phyloP scores from a whole-genome alignment of 2,888 invertebrate species.

The Lithosia quadra region DNA sequence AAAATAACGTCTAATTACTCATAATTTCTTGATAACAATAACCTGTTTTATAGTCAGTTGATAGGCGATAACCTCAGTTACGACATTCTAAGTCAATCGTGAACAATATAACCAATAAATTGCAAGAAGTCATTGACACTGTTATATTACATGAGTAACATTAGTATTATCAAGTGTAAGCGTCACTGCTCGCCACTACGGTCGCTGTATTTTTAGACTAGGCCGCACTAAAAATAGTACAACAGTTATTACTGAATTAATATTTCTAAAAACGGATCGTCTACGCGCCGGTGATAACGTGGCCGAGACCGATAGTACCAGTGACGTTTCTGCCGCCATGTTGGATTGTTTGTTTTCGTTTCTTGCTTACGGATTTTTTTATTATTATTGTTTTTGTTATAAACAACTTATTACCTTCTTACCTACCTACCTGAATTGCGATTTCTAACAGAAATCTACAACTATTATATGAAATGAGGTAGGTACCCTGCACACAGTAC shows the following conservation, averaged over 20 bases:
- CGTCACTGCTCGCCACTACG: conserved; percentile 76
- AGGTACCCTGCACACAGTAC: neutral
- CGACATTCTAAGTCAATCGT: conserved; percentile 57
- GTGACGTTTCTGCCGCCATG: conserved; percentile 72
- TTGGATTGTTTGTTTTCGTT: conserved; percentile 71
- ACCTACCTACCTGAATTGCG: conserved; percentile 8
- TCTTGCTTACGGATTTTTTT: conserved; percentile 56
- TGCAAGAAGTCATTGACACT: conserved; percentile 83
- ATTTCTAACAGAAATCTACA: conserved; percentile 3
- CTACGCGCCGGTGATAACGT: conserved; percentile 81
- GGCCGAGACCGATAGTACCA: conserved; percentile 75
- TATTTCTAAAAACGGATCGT: conserved; percentile 87
- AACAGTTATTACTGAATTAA: conserved; percentile 86
- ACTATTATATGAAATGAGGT: neutral
- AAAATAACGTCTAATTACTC: neutral
- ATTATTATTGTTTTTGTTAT: conserved; percentile 20
- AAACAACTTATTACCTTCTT: conserved; percentile 27
- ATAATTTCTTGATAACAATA: conserved; percentile 47
- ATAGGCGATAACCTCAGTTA: conserved; percentile 62
- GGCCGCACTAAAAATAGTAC: conserved; percentile 85
- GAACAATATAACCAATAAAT: conserved; percentile 72
- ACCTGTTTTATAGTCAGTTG: conserved; percentile 60
- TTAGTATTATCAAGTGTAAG: conserved; percentile 82
- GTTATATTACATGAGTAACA: conserved; percentile 75
- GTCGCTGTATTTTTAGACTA: conserved; percentile 84